Evolutionary conservation across 2,888 invertebrate genomes (phyloP).

Genomic region (Ormyrus nitidulus): DNA sequence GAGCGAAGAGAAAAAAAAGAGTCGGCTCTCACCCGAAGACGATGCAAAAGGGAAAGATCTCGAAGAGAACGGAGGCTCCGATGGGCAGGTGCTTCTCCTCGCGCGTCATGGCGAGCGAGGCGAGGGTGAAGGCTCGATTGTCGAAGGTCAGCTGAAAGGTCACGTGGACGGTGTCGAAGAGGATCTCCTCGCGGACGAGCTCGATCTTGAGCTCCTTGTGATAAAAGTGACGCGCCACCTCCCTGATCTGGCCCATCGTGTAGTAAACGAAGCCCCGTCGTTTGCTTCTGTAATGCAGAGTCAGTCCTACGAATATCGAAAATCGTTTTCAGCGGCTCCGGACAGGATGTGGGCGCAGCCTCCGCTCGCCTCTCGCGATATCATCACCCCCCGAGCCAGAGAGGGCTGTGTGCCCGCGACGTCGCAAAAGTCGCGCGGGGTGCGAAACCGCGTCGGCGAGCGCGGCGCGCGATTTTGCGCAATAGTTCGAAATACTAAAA

Average conservation of each 20-base stretch:
- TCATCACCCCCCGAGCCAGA: neutral
- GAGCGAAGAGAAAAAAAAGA: neutral
- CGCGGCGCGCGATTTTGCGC: neutral
- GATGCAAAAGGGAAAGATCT: constrained; percentile 98
- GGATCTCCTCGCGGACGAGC: constrained; percentile 88
- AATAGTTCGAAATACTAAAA: neutral
- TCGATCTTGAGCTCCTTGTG: constrained; percentile 96
- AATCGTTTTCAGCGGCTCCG: constrained; percentile 31
- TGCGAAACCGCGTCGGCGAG: neutral
- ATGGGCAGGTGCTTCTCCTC: constrained; percentile 93
- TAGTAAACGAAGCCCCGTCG: constrained; percentile 96
- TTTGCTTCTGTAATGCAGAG: constrained; percentile 95
- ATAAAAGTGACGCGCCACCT: constrained; percentile 95
- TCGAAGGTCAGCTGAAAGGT: constrained; percentile 96
- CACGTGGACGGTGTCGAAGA: constrained; percentile 94
- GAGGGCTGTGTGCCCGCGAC: too few relatives aligned
- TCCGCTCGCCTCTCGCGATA: neutral
- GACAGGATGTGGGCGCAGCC: neutral
- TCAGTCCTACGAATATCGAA: constrained; percentile 80
- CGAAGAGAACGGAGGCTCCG: constrained; percentile 92
- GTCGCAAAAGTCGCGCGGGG: neutral
- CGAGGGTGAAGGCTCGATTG: constrained; percentile 92
- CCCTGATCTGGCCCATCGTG: constrained; percentile 96
- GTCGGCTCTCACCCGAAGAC: constrained; percentile 87
- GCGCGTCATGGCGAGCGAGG: constrained; percentile 89